Evolutionary conservation across 2,888 invertebrate species (phyloP).

Genomic region (Phytoseiulus persimilis): DNA sequence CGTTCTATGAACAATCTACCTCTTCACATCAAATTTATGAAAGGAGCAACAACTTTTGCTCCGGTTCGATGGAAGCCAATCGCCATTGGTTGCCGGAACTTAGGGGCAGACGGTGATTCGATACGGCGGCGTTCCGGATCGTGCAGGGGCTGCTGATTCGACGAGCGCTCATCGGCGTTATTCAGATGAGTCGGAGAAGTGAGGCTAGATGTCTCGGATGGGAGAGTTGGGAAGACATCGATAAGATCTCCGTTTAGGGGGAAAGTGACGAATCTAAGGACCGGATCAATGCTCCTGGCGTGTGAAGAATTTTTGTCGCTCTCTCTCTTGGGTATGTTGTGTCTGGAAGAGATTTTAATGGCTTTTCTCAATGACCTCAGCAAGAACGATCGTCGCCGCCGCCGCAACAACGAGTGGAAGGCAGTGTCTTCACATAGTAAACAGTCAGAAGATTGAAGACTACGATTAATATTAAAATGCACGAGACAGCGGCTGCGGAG

Average conservation of each 20-base stretch:
- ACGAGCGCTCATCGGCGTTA: too few species aligned
- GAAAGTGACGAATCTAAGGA: not conserved
- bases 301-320: not conserved
- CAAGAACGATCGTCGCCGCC: not conserved
- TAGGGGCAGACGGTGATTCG: too few species aligned
- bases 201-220: too few species aligned
- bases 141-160: too few species aligned
- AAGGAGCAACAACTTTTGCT: not conserved
- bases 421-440: not conserved
- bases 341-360: not conserved
- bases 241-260: not conserved
- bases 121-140: too few species aligned
- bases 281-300: not conserved
- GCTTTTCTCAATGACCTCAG: not conserved
- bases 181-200: too few species aligned
- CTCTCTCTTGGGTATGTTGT: not conserved
- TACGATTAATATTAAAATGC: slow-evolving; percentile 5
- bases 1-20: not conserved
- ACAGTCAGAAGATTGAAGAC: slow-evolving; percentile 5
- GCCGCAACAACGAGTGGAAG: not conserved
- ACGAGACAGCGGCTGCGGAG: not conserved
- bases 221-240: not conserved
- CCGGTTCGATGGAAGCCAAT: not conserved
- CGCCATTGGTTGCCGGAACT: not conserved
- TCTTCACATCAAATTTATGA: not conserved